Percentiles rank a stretch among this genome's conserved stretches.
Conservation (phyloP, 2,797 vertebrate genomes). For the Euphonia xanthogaster region DNA sequence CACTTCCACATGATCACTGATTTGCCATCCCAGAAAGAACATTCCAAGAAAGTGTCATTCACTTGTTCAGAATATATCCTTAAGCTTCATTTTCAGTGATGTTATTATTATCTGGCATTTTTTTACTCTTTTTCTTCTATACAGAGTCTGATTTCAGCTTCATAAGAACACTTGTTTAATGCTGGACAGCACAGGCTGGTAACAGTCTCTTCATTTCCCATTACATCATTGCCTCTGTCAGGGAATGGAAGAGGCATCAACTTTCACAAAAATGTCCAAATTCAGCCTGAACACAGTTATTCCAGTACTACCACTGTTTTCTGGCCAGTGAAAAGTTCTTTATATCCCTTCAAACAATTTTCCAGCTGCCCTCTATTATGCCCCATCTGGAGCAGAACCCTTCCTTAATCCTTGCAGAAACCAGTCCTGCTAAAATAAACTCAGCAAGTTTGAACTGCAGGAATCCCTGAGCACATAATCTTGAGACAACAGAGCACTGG, state of each 20-base stretch:
- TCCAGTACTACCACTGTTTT: background rate
- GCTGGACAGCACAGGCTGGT: background rate
- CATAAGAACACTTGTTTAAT: background rate
- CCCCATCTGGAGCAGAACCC: background rate
- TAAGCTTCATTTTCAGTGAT: background rate
- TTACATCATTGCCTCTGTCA: background rate
- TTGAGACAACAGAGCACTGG: background rate
- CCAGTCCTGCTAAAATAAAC: background rate
- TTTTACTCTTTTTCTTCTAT: background rate
- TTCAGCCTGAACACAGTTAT: background rate
- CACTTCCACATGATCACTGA: background rate
- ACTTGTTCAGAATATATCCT: background rate
- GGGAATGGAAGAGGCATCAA: background rate
- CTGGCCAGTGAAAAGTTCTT: background rate
- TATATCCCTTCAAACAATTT: background rate
- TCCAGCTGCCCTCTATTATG: background rate
- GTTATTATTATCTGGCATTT: background rate
- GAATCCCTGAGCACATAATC: background rate
- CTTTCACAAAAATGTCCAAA: background rate
- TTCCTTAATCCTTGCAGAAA: background rate
- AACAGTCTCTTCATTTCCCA: background rate
- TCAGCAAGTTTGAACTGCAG: background rate
- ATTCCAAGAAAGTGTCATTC: background rate
- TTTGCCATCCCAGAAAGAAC: background rate
- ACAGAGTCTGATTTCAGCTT: background rate